These are phyloP conservation scores for Gonioctena quinquepunctata DNA, from an alignment of 1,140 invertebrate genomes.

Conservation along the genomic window DNA sequence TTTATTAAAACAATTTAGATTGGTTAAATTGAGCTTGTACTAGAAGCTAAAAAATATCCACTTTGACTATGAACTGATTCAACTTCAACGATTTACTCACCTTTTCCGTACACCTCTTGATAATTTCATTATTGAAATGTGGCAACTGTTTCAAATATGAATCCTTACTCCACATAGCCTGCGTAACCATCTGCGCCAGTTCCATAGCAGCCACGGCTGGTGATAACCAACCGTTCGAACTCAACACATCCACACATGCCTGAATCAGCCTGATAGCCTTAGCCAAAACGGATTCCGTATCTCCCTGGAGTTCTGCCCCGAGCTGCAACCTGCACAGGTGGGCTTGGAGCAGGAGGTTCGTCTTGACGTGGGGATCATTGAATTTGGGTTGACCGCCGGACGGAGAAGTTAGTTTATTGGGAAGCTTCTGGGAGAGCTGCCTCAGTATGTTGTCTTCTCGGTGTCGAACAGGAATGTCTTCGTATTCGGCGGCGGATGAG, in stretches of 20 bases:
- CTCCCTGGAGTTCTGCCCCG: slow-evolving; percentile 94
- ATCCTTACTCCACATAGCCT: slow-evolving; percentile 99
- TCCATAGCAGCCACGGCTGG: slow-evolving; percentile 99
- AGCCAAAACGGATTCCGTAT: slow-evolving; percentile 88
- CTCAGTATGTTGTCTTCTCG: slow-evolving; percentile 90
- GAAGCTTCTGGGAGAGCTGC: slow-evolving; percentile 76
- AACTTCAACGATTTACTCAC: slow-evolving; percentile 58
- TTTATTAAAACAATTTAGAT: not conserved
- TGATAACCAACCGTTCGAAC: slow-evolving; percentile 96
- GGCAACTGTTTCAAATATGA: slow-evolving; percentile 97
- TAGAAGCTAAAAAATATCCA: not conserved
- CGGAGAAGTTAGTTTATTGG: slow-evolving; percentile 72
- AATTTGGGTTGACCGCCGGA: slow-evolving; percentile 65
- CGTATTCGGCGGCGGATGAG: slow-evolving; percentile 96
- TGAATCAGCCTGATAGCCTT: slow-evolving; percentile 92
- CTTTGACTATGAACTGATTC: too few species aligned
- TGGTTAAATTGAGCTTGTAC: too few species aligned
- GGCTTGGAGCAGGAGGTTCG: slow-evolving; percentile 93
- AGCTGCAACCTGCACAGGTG: slow-evolving; percentile 93
- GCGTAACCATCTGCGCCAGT: slow-evolving; percentile 98
- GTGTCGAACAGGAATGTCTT: slow-evolving; percentile 91
- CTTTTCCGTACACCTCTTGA: slow-evolving; percentile 90
- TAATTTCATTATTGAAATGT: slow-evolving; percentile 89
- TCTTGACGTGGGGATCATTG: slow-evolving; percentile 97
- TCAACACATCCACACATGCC: slow-evolving; percentile 98